Conservation (phyloP, 1,140 invertebrate genomes). For the Rhyzopertha dominica region DNA sequence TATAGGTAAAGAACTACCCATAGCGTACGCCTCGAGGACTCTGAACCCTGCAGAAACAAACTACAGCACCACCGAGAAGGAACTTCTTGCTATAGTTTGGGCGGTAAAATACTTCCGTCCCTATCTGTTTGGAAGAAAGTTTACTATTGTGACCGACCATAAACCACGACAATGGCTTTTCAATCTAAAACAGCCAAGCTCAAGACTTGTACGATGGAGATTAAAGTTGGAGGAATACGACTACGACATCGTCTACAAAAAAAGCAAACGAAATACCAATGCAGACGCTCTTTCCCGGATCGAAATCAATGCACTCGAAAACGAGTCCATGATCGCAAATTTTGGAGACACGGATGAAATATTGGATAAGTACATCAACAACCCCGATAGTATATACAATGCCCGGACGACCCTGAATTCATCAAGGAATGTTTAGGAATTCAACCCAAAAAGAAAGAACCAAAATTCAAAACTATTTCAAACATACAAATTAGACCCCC, state of each 20-base stretch:
- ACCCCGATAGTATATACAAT: too few relatives aligned
- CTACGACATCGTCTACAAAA: conserved; percentile 46
- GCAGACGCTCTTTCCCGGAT: conserved; percentile 33
- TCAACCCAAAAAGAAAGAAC: too few relatives aligned
- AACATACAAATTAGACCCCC: too few relatives aligned
- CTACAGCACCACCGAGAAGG: conserved; percentile 45
- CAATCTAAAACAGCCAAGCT: conserved; percentile 46
- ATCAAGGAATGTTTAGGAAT: too few relatives aligned
- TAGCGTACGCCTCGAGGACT: conserved; percentile 43
- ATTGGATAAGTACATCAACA: too few relatives aligned
- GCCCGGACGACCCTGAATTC: too few relatives aligned
- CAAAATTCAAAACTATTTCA: too few relatives aligned
- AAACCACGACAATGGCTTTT: conserved; percentile 48
- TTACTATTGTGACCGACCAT: conserved; percentile 52
- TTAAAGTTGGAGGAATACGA: conserved; percentile 47
- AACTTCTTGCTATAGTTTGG: conserved; percentile 45
- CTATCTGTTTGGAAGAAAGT: conserved; percentile 49
- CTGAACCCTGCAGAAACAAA: conserved; percentile 45
- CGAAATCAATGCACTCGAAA: too few relatives aligned
- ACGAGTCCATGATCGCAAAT: too few relatives aligned
- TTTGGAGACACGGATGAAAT: too few relatives aligned
- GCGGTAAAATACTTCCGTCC: conserved; percentile 46
- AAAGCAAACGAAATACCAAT: conserved; percentile 38
- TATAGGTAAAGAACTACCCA: conserved; percentile 28
- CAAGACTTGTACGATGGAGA: conserved; percentile 46